Base-by-base conservation (phyloP, 1,140 invertebrate species). In the Micrasema longulum region DNA sequence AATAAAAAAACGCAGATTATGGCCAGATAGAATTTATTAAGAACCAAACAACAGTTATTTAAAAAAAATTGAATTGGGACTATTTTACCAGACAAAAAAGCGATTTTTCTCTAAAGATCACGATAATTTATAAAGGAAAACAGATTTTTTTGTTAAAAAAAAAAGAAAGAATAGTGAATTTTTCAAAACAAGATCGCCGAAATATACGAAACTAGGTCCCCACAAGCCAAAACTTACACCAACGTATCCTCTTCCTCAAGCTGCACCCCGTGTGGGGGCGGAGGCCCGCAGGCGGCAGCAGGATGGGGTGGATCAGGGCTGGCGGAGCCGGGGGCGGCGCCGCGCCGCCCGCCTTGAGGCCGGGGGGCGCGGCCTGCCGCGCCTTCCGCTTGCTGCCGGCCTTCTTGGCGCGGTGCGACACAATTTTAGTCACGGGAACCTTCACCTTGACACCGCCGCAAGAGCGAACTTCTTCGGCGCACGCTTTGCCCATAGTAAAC, bases 211-310 rank as follows among this genome's bases (percentile, higher is more conserved):
- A n/a, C n/a, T n/a, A n/a, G n/a, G n/a, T n/a, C n/a, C n/a, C n/a
- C 31, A 36, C 55, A 4, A 3, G 1, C 11, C 12, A 9, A 38
- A 41, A 69, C 66, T 69, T 41, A 69, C 66, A 69, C 66, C 66
- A 69, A 11, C 66, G 66, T 6, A 69, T 69, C 11, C 66, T 57
- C 38, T 69, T 69, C 47, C 50, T 69, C 2, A 57, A 53, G 12
- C 43, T 43, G n/a, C n/a, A n/a, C 3, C 48, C 36, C n/a, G 23
- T 14, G 41, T 45, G 52, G 14, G 1, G 52, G 3, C 53, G 5
- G 3, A n/a, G 18, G 1, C 22, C 31, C 14, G 38, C 26, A 1
- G 50, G 18, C 20, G 36, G n/a, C 23, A 57, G 12, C 23, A 45
- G 18, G 12, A 52, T 38, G 31, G 48, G 18, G 50, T 31, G 31